phyloP scores from a whole-genome alignment of 2,888 invertebrate species.

The Plagodis pulveraria region DNA sequence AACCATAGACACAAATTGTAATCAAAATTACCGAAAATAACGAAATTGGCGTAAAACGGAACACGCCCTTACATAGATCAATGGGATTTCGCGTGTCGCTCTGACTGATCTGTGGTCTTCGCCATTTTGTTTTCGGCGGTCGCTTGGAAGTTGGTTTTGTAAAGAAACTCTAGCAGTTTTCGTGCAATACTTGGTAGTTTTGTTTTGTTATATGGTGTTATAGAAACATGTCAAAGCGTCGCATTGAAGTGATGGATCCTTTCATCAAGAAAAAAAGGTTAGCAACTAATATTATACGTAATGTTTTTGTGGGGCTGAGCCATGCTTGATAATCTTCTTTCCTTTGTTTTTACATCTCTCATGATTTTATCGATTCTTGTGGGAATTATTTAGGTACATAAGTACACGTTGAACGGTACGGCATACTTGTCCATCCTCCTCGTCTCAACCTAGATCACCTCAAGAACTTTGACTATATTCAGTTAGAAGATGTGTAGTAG shows the following conservation, averaged over 20 bases:
- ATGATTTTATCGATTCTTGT: conserved; percentile 8
- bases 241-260: conserved; percentile 94
- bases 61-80: no score
- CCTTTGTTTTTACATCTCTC: conserved; percentile 36
- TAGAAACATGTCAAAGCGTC: conserved; percentile 90
- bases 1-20: no score
- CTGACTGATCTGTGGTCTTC: conserved; percentile 24
- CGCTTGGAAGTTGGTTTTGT: conserved; percentile 47
- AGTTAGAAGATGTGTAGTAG: no score
- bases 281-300: conserved; percentile 35
- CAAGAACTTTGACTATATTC: no score
- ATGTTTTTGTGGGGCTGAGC: conserved; percentile 38
- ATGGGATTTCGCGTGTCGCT: no score
- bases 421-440: no score
- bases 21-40: no score
- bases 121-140: conserved; percentile 70
- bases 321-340: conserved; percentile 55
- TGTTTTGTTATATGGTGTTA: conserved; percentile 55
- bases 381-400: no score
- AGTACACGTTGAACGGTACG: no score
- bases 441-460: no score
- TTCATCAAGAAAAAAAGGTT: conserved; percentile 92
- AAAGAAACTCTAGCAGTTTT: conserved; percentile 47
- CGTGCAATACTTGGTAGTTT: conserved; percentile 38
- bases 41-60: no score